Evolutionary conservation across 2,797 vertebrate species (phyloP).

Genomic region (Oreochromis grahami): DNA sequence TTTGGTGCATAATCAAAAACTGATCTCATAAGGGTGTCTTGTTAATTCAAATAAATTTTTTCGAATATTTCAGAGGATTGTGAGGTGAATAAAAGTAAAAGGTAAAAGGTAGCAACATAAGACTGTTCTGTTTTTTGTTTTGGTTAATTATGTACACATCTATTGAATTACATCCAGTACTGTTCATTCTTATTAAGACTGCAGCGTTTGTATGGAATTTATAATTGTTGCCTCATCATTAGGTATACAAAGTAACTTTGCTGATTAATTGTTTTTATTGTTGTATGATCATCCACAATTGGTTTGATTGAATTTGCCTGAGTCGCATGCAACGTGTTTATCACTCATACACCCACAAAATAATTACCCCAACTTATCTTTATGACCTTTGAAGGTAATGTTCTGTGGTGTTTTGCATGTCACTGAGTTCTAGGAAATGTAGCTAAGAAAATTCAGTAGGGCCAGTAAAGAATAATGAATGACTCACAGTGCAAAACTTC

Average conservation of each 20-base stretch:
- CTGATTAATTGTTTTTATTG: slow-evolving; percentile 42
- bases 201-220: slow-evolving; percentile 5
- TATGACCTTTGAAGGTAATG: slow-evolving; percentile 49
- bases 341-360: slow-evolving; percentile 36
- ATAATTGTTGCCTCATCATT: slow-evolving; percentile 1
- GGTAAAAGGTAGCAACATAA: slow-evolving; percentile 17
- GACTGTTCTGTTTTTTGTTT: slow-evolving; percentile 36
- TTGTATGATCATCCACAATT: slow-evolving; percentile 21
- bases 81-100: slow-evolving; percentile 18
- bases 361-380: slow-evolving; percentile 54
- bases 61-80: slow-evolving; percentile 26
- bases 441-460: slow-evolving; percentile 9
- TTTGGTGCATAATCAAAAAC: slow-evolving; percentile 12
- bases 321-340: slow-evolving; percentile 37
- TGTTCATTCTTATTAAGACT: slow-evolving; percentile 25
- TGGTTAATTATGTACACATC: slow-evolving; percentile 44
- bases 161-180: slow-evolving; percentile 32
- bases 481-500: background rate
- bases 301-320: slow-evolving; percentile 45
- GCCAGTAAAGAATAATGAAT: slow-evolving; percentile 24
- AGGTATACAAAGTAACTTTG: slow-evolving; percentile 28
- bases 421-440: background rate
- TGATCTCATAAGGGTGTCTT: slow-evolving; percentile 16
- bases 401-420: background rate
- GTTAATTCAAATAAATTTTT: slow-evolving; percentile 29